Evolutionary conservation across 2,113 vertebrate species (phyloP), one percentile per base, ranked within the genome.

Genomic region (Bubalus kerabau): DNA sequence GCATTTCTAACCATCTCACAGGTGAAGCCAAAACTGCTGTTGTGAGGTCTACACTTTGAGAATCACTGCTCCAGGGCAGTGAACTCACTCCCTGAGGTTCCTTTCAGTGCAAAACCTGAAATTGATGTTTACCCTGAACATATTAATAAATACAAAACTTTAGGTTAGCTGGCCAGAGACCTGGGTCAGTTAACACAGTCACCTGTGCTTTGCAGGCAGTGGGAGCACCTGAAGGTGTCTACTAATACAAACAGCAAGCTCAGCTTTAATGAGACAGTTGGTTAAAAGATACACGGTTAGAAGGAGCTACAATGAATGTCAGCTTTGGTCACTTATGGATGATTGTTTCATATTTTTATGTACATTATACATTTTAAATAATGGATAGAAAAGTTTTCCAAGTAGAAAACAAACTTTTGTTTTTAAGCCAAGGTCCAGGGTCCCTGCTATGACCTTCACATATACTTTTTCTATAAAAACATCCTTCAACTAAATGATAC

Each of bases 391-490:
- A 64, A 26, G 60, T 84, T 62, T 87, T 84, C 10, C 87, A 71
- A 91, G 56, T 78, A 94, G 62, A 87, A 97, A 88, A 8, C 30
- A 90, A 97, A 95, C 26, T 50, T 30, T 78, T 67, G 67, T 71
- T 26, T 57, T 56, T 48, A 86, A 84, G 23, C 43, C 56, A 46
- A 95, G 85, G 36, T 82, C 43, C 19, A 92, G 60, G 52, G 62
- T 89, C n/a, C 50, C 14, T 78, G 40, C 43, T 64, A 26, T 43
- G 24, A 86, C 60, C 8, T 83, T 90, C 17, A 52, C 15, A 71
- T n/a, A 24, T 78, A 83, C 19, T 59, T 80, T 87, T 93, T 54
- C 32, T 19, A 10, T 84, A 67, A 62, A 71, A 60, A 88, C 11
- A 59, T 48, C 9, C 43, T 83, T 93, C 54, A 78, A 59, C 64